Base-by-base conservation (phyloP, 2,888 invertebrate genomes). In the Oligia strigilis region DNA sequence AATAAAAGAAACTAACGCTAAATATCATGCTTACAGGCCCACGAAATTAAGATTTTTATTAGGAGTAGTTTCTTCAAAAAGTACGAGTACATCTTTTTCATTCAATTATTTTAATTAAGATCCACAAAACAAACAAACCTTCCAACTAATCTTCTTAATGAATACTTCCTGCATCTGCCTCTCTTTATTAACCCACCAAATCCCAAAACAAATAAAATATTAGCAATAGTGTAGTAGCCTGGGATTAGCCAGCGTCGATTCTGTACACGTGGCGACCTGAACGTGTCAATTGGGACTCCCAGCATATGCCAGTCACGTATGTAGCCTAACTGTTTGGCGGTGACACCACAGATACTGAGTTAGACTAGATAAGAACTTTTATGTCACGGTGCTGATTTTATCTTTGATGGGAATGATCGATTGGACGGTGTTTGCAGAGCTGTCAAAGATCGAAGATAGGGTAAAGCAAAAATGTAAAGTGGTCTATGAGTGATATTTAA, bases 311-410 rank as follows among this genome's bases (percentile, higher is more conserved):
- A 92, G 92, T 94, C 96, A 96, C 96, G 96, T 96, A 92, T 92
- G 95, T 95, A 94, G 94, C 94, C 94, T 94, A 95, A 95, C 95
- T 93, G 94, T 94, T 93, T 91, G 92, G 93, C 91, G 92, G 93
- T 88, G 92, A 92, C 89, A 90, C 88, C 92, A 91, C 88, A 85
- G 93, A 93, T 91, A 90, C 90, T 89, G 87, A 89, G 80, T 81
- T 84, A 81, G 80, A 88, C 91, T 92, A 88, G 93, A 93, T 92
- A 91, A 87, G 91, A 81, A 85, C 83, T 65, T 65, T 76, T 74
- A 75, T 75, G 72, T 60, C 29, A 67, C 58, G 23, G 73, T 86
- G 85, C 73, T 72, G 85, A 80, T 81, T 65, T 81, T 75, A 77
- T 84, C 81, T 84, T 84, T 79, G 81, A 65, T 74, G 36, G 43